These are phyloP conservation scores for Lathronympha strigana DNA, from an alignment of 2,888 invertebrate genomes.

Conservation along the genomic window DNA sequence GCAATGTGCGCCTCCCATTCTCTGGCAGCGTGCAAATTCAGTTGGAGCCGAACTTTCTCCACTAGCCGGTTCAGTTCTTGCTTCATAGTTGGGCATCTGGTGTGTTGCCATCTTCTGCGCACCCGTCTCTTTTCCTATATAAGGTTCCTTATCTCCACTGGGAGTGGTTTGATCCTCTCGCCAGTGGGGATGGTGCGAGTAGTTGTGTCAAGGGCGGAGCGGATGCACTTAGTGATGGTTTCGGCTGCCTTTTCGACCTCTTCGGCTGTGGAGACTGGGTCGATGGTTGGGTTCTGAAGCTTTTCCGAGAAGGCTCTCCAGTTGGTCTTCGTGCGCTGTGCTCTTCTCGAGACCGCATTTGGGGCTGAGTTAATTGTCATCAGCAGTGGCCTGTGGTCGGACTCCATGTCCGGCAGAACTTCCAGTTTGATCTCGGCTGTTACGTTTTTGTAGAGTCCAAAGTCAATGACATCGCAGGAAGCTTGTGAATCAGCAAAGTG, in stretches of 20 bases:
- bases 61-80: slow-evolving; percentile 4
- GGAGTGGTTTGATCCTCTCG: neutral
- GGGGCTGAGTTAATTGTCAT: neutral
- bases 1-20: no score
- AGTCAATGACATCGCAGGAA: neutral
- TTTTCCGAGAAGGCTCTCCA: neutral
- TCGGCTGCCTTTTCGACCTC: neutral
- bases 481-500: neutral
- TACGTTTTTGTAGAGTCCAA: neutral
- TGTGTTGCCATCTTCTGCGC: slow-evolving; percentile 21
- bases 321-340: slow-evolving; percentile 14
- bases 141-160: neutral
- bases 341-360: neutral
- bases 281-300: slow-evolving; percentile 5
- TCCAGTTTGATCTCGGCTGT: neutral
- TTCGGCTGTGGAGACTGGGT: neutral
- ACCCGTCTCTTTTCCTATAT: slow-evolving; percentile 20
- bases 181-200: slow-evolving; percentile 15
- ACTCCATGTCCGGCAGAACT: neutral
- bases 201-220: neutral
- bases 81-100: slow-evolving; percentile 22
- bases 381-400: neutral
- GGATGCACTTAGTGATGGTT: neutral
- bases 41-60: no score
- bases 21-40: neutral